Evolutionary conservation across 2,797 vertebrate species (phyloP).

Genomic region (Aldrovandia affinis): DNA sequence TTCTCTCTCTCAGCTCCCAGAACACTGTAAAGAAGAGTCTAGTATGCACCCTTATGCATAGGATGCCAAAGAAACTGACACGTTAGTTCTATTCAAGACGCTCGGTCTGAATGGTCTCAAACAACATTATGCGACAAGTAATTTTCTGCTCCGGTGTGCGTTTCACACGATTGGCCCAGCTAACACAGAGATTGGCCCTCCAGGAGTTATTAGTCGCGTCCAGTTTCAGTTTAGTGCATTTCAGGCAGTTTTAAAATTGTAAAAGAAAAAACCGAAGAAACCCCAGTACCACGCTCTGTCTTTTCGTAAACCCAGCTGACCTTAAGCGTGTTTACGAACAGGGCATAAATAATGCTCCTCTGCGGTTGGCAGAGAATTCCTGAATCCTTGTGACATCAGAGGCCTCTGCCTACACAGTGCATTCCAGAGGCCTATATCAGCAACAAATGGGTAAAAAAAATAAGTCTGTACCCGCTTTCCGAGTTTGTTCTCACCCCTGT

Average conservation of each 20-base stretch:
- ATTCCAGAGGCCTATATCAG: constrained; percentile 6
- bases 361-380: constrained; percentile 12
- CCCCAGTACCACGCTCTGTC: background rate
- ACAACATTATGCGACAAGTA: background rate
- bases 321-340: background rate
- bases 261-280: background rate
- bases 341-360: background rate
- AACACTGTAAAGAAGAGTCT: background rate
- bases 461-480: background rate
- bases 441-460: background rate
- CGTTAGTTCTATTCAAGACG: background rate
- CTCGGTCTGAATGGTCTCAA: background rate
- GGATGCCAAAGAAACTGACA: background rate
- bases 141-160: background rate
- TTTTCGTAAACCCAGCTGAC: too few relatives aligned
- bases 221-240: background rate
- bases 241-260: background rate
- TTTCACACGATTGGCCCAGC: background rate
- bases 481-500: background rate
- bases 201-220: background rate
- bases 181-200: background rate
- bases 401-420: background rate
- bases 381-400: background rate
- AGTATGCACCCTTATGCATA: background rate
- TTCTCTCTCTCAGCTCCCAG: background rate